Percentiles rank a stretch among this genome's conserved stretches.
These are phyloP conservation scores for Drosophila azteca DNA, from an alignment of 1,140 invertebrate species.

Conservation along the genomic window DNA sequence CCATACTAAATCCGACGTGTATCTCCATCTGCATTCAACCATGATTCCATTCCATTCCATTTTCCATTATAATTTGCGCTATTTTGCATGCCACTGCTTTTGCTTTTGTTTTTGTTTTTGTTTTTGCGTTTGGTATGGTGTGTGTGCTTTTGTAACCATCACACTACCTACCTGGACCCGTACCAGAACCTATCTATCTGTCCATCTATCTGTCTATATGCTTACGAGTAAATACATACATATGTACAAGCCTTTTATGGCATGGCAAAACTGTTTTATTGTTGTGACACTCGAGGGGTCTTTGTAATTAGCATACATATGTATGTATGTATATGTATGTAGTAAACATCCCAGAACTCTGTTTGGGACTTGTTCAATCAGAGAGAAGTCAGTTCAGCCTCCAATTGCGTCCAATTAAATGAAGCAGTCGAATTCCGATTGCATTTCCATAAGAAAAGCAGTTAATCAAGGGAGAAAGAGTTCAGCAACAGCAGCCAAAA, in stretches of 20 bases:
- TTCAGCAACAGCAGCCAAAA: slow-evolving; percentile 13
- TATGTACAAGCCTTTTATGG: slow-evolving; percentile 3
- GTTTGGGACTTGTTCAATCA: slow-evolving; percentile 9
- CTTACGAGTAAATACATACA: background rate
- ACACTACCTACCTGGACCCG: slow-evolving; percentile 6
- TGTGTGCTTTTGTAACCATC: slow-evolving; percentile 21
- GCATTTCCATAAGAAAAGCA: slow-evolving; percentile 34
- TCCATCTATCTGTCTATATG: background rate
- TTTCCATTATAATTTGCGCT: slow-evolving; percentile 65
- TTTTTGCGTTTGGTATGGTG: too few species aligned
- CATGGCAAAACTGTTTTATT: slow-evolving; percentile 22
- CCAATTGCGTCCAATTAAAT: slow-evolving; percentile 69
- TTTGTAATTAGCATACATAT: slow-evolving; percentile 60
- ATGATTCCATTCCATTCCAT: slow-evolving; percentile 45
- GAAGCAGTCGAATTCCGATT: slow-evolving; percentile 8
- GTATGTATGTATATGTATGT: background rate
- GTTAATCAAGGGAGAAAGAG: slow-evolving; percentile 7
- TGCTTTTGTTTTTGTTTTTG: slow-evolving; percentile 4
- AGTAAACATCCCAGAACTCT: too few species aligned
- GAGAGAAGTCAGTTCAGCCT: slow-evolving; percentile 23
- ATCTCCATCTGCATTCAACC: slow-evolving; percentile 62
- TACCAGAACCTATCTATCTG: too few species aligned
- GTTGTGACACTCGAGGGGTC: slow-evolving; percentile 65
- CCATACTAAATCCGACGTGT: slow-evolving; percentile 1
- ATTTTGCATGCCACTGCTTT: slow-evolving; percentile 66